phyloP scores from a whole-genome alignment of 2,888 invertebrate genomes.

The Penaeus monodon region DNA sequence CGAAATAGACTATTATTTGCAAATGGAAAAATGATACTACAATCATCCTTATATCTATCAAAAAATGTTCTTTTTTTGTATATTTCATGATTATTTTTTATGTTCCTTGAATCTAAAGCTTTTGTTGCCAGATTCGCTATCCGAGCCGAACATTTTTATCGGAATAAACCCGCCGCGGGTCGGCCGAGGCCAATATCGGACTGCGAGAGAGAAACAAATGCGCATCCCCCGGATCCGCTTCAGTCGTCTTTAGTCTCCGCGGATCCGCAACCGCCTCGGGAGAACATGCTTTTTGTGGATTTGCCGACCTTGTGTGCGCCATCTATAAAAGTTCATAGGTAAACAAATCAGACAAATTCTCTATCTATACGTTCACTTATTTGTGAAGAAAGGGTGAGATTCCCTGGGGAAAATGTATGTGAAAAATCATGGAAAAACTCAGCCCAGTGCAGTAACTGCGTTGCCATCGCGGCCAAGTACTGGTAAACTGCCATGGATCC shows the following conservation, averaged over 20 bases:
- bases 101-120: slow-evolving; percentile 25
- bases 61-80: too few relatives aligned
- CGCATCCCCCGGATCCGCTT: too few relatives aligned
- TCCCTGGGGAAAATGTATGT: slow-evolving; percentile 43
- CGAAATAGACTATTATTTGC: too few relatives aligned
- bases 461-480: slow-evolving; percentile 25
- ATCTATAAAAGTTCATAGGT: slow-evolving; percentile 59
- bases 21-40: too few relatives aligned
- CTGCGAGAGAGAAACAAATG: slow-evolving; percentile 7
- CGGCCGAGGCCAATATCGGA: slow-evolving; percentile 20
- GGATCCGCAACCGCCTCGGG: neutral
- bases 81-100: neutral
- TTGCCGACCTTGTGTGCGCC: slow-evolving; percentile 52
- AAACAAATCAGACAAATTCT: slow-evolving; percentile 53
- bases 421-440: slow-evolving; percentile 28
- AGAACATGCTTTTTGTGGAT: slow-evolving; percentile 30
- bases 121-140: slow-evolving; percentile 36
- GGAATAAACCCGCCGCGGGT: slow-evolving; percentile 18
- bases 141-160: slow-evolving; percentile 35
- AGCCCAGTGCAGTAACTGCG: slow-evolving; percentile 9
- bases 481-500: slow-evolving; percentile 46
- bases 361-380: slow-evolving; percentile 52
- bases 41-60: too few relatives aligned
- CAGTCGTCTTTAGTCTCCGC: too few relatives aligned
- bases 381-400: slow-evolving; percentile 47